phyloP scores from a whole-genome alignment of 2,113 vertebrate genomes.

The Ammodytes marinus region DNA sequence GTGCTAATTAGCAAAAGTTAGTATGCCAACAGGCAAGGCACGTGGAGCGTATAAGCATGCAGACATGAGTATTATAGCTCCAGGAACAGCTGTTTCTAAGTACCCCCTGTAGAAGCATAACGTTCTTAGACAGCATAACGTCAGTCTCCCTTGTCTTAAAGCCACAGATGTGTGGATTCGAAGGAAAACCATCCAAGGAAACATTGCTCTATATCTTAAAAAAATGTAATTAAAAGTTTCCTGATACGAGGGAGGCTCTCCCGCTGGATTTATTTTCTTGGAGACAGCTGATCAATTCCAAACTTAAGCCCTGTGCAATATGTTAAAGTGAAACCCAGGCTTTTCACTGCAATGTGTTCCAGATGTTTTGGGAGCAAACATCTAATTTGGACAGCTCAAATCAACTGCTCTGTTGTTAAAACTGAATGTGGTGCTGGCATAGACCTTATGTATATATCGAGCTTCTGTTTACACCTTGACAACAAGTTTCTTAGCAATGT shows the following conservation, averaged over 20 bases:
- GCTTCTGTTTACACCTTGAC: conserved; percentile 22
- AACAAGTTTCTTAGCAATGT: conserved; percentile 19
- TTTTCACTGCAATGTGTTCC: conserved; percentile 30
- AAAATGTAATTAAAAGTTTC: conserved; percentile 37
- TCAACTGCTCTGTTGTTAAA: conserved; percentile 51
- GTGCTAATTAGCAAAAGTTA: background rate
- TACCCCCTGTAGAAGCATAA: background rate
- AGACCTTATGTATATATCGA: background rate
- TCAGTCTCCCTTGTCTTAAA: background rate
- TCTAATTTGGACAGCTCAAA: conserved; percentile 45
- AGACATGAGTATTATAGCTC: background rate
- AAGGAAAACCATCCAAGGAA: background rate
- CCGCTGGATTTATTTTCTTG: conserved; percentile 3
- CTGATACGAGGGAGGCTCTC: background rate
- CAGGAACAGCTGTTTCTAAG: background rate
- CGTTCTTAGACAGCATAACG: background rate
- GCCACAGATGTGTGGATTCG: background rate
- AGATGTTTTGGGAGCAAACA: conserved; percentile 69
- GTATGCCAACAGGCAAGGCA: background rate
- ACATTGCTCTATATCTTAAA: background rate
- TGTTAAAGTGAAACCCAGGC: conserved; percentile 30
- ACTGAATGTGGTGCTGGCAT: conserved; percentile 25
- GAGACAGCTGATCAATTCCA: conserved; percentile 30
- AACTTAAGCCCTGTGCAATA: conserved; percentile 10
- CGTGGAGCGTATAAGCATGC: background rate